These are phyloP conservation scores for Shinisaurus crocodilurus DNA, from an alignment of 2,113 vertebrate species.

Conservation along the genomic window DNA sequence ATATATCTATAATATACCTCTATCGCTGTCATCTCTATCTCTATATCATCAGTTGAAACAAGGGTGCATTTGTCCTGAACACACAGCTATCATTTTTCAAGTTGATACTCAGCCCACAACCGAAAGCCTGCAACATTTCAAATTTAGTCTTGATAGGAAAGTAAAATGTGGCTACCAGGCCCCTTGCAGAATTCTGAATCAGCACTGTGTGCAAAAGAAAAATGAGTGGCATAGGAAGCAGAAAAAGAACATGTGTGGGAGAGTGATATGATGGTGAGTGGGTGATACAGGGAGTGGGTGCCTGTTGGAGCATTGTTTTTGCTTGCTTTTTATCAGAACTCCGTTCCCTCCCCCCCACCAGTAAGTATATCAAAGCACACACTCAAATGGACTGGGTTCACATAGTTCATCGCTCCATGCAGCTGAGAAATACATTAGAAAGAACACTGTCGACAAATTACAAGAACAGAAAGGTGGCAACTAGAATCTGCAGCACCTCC, in stretches of 20 bases:
- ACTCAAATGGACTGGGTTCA: neutral
- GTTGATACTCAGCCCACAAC: neutral
- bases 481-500: constrained; percentile 6
- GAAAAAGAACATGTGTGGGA: neutral
- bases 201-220: neutral
- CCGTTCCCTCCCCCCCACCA: neutral
- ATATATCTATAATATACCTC: too few relatives aligned
- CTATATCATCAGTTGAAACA: neutral
- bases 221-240: neutral
- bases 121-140: neutral
- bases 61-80: neutral
- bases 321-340: neutral
- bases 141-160: neutral
- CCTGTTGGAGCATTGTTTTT: neutral
- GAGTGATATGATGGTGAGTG: neutral
- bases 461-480: constrained; percentile 1
- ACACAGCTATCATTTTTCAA: neutral
- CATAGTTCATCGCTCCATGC: neutral
- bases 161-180: neutral
- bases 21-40: neutral
- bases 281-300: neutral
- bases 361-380: neutral
- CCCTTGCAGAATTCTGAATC: neutral
- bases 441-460: neutral
- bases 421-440: constrained; percentile 8